Percentiles rank a stretch among this genome's conserved stretches.
These are phyloP conservation scores for Belonocnema kinseyi DNA, from an alignment of 1,140 invertebrate species.

Conservation along the genomic window DNA sequence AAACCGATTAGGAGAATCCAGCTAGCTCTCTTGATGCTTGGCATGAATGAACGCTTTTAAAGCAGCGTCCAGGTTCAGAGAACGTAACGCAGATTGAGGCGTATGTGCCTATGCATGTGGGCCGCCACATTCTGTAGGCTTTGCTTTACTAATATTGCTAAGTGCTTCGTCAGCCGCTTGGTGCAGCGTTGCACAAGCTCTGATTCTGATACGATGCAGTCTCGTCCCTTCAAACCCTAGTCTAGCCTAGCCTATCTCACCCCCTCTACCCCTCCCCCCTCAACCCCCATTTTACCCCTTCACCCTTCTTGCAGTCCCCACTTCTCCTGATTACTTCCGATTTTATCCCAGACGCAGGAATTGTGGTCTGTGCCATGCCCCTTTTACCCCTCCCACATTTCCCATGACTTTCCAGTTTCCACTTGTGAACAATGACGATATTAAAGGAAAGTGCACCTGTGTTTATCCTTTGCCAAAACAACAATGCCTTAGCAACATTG, in stretches of 20 bases:
- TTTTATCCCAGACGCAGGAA: conserved; percentile 46
- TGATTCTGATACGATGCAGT: conserved; percentile 44
- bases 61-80: background rate
- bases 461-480: background rate
- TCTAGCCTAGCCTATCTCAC: conserved; percentile 17
- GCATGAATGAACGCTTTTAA: conserved; percentile 28
- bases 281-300: conserved; percentile 1
- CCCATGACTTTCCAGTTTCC: conserved; percentile 31
- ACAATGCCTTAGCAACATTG: background rate
- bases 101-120: background rate
- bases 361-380: conserved; percentile 34
- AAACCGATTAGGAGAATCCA: conserved; percentile 24
- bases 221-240: conserved; percentile 30
- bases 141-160: conserved; percentile 58
- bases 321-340: conserved; percentile 57
- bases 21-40: background rate
- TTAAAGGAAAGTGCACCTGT: background rate
- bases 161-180: conserved; percentile 56
- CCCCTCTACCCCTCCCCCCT: background rate
- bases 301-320: conserved; percentile 33
- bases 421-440: conserved; percentile 7
- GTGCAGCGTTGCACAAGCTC: conserved; percentile 42
- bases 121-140: conserved; percentile 45
- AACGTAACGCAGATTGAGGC: background rate
- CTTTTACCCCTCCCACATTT: conserved; percentile 6